Base-by-base conservation (phyloP, 2,797 vertebrate species). In the Phrynocephalus vlangalii region DNA sequence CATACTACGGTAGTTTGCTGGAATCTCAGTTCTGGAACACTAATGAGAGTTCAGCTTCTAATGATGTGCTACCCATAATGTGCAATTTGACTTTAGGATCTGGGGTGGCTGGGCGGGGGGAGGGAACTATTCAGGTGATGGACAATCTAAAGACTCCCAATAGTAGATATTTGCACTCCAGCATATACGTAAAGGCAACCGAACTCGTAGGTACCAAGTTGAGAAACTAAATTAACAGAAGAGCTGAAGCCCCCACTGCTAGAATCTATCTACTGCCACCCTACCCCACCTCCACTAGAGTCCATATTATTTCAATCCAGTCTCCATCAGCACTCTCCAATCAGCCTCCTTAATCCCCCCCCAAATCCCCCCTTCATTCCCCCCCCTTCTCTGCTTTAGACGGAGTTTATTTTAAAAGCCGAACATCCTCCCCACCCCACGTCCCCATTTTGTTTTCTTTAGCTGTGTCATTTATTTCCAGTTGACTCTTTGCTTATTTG, bases 401-500 rank as follows among this genome's bases (percentile, higher is more conserved):
- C 72, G 78, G 67, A 87, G 89, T 85, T 90, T 90, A 78, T 87
- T 90, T 90, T 82, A 81, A 87, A 81, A 85, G 50, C 66, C n/a
- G 72, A 24, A 83, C 16, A 33, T 68, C 77, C 71, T 66, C 60
- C 68, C 4, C 76, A 71, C 60, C 70, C n/a, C 30, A 82, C 63
- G 81, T 70, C 87, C 79, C 87, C 81, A n/a, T 73, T 48, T 66
- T 90, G 86, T 90, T 90, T 90, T 90, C 86, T 90, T 90, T 90
- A 90, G 89, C 86, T 38, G 89, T 90, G 89, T 90, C 89, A 82
- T 90, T 85, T 90, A 85, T 90, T 90, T 90, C 78, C 79, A 85
- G 83, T 85, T 85, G 83, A 90, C 86, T 82, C 86, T 87, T 82
- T 90, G 89, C 86, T 90, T 90, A 90, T 90, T 90, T 90, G 89